These are phyloP conservation scores for Melanostoma scalare DNA, from an alignment of 2,888 invertebrate species.

Conservation along the genomic window DNA sequence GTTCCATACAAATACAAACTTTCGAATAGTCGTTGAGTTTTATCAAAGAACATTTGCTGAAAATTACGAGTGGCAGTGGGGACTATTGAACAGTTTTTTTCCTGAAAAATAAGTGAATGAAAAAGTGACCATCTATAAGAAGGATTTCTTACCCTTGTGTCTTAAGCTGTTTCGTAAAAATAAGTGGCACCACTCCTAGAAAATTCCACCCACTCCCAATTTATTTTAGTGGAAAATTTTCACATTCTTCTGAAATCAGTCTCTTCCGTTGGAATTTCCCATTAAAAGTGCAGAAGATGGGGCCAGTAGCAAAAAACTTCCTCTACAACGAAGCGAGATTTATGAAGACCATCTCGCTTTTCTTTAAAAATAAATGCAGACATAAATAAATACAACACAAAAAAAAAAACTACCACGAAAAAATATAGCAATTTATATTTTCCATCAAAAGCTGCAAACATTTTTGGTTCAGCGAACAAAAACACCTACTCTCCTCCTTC, in stretches of 20 bases:
- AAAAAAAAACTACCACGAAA: neutral
- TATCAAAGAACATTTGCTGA: too few species aligned
- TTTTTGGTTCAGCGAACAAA: neutral
- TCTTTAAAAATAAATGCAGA: constrained; percentile 39
- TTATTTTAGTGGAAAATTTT: neutral
- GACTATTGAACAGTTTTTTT: neutral
- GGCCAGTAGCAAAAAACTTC: constrained; percentile 2
- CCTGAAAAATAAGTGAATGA: neutral
- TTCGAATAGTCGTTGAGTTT: too few species aligned
- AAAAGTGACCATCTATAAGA: constrained; percentile 1
- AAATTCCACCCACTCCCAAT: neutral
- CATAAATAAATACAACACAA: constrained; percentile 16
- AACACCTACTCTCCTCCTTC: neutral
- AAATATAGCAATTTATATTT: constrained; percentile 1
- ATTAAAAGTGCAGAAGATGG: neutral
- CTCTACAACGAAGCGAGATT: constrained; percentile 34
- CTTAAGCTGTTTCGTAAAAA: too few species aligned
- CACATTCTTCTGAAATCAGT: neutral
- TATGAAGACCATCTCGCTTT: constrained; percentile 40
- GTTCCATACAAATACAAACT: too few species aligned
- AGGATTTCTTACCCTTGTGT: neutral
- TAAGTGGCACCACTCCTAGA: too few species aligned
- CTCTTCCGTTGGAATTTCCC: constrained; percentile 1
- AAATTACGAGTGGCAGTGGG: too few species aligned
- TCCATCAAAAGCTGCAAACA: constrained; percentile 28